A percentile compares a stretch with the other conserved stretches of the same genome.
Conservation (phyloP, 2,113 vertebrate species). For the Chascanopsetta lugubris region DNA sequence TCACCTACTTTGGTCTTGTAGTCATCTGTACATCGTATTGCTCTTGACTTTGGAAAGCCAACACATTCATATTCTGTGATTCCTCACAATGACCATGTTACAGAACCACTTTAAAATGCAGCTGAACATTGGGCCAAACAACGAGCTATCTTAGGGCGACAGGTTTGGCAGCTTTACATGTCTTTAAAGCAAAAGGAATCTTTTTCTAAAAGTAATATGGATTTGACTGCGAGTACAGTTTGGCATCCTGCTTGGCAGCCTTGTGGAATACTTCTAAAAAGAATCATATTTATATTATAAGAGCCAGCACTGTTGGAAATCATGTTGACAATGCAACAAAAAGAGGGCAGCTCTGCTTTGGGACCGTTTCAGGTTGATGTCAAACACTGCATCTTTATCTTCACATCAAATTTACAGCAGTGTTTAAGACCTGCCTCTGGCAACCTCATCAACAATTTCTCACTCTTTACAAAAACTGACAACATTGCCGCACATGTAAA, state of each 20-base stretch:
- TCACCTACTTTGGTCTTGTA: slow-evolving; percentile 77
- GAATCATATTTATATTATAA: slow-evolving; percentile 16
- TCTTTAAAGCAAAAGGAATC: slow-evolving; percentile 18
- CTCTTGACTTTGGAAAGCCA: slow-evolving; percentile 48
- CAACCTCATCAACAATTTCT: slow-evolving; percentile 16
- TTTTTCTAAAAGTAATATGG: slow-evolving; percentile 16
- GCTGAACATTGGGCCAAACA: slow-evolving; percentile 8
- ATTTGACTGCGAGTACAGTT: slow-evolving; percentile 5
- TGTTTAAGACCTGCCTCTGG: not conserved
- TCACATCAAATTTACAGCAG: not conserved
- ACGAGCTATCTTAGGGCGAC: not conserved
- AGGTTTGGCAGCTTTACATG: slow-evolving; percentile 7
- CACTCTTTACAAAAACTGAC: slow-evolving; percentile 1
- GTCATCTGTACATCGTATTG: slow-evolving; percentile 66
- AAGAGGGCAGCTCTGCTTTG: not conserved
- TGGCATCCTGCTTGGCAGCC: slow-evolving; percentile 3
- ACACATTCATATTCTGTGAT: slow-evolving; percentile 56
- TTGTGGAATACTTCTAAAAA: slow-evolving; percentile 1
- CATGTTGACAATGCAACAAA: slow-evolving; percentile 3
- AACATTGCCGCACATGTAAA: slow-evolving; percentile 13
- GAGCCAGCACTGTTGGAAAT: slow-evolving; percentile 4
- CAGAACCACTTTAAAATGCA: slow-evolving; percentile 27
- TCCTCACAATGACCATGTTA: slow-evolving; percentile 61
- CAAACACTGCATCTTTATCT: slow-evolving; percentile 2
- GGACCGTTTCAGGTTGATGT: slow-evolving; percentile 12